phyloP scores from a whole-genome alignment of 1,140 invertebrate species.

The Stegodyphus mimosarum region DNA sequence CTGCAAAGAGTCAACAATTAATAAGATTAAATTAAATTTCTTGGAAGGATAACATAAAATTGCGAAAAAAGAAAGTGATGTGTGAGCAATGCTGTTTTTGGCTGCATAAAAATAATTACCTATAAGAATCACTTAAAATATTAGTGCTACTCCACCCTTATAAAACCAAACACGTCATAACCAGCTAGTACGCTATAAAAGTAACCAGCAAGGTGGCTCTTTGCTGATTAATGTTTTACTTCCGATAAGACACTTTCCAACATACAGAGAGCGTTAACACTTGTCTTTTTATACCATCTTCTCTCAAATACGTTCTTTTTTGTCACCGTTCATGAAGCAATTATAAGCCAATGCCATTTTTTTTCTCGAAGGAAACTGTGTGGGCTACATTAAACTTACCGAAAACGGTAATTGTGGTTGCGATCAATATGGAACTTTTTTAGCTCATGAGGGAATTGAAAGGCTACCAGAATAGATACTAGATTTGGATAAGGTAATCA shows the following conservation, averaged over 20 bases:
- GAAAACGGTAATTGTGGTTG: conserved; percentile 24
- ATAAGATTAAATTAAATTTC: no score
- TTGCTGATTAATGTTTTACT: conserved; percentile 11
- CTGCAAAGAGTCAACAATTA: no score
- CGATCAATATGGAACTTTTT: conserved; percentile 9
- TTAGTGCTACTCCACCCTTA: neutral
- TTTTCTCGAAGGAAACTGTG: neutral
- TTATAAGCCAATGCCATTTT: conserved; percentile 26
- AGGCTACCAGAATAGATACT: no score
- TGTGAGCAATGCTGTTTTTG: no score
- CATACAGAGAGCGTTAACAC: neutral
- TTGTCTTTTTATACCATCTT: conserved; percentile 5
- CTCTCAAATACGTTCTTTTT: neutral
- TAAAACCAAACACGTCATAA: neutral
- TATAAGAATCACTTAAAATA: conserved; percentile 16
- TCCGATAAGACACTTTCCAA: neutral
- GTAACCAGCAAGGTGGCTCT: neutral
- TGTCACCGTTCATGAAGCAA: conserved; percentile 2
- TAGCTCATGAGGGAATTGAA: neutral
- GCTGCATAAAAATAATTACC: neutral
- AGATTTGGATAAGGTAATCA: no score
- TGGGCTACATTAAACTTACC: conserved; percentile 36
- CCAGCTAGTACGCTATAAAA: neutral
- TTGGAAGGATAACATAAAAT: no score
- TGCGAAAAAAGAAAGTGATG: no score